Percentiles rank a stretch among this genome's conserved stretches.
phyloP scores from a whole-genome alignment of 2,888 invertebrate species.

The Eledona agricola region DNA sequence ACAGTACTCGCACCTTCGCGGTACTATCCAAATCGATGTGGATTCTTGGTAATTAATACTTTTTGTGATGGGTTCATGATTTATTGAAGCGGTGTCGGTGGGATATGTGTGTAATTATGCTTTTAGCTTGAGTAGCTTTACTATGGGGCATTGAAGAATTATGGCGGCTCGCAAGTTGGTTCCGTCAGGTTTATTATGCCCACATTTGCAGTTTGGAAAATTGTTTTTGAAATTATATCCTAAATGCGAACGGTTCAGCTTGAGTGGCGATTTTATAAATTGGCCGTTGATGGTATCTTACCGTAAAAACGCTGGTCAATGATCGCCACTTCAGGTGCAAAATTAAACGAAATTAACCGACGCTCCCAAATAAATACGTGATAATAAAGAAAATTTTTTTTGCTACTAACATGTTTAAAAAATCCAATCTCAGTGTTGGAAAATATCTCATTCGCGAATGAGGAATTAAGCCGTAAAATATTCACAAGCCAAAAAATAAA shows the following conservation, averaged over 20 bases:
- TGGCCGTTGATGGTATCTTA: conserved; percentile 1
- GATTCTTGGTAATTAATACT: conserved; percentile 25
- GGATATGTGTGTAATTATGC: conserved; percentile 29
- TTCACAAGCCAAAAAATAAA: too few relatives aligned
- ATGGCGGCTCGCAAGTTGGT: conserved; percentile 23
- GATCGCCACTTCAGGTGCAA: too few relatives aligned
- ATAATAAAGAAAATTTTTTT: too few relatives aligned
- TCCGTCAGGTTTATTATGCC: conserved; percentile 35
- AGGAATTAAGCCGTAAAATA: too few relatives aligned
- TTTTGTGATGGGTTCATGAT: conserved; percentile 23
- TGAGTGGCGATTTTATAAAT: conserved; percentile 7
- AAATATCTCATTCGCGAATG: too few relatives aligned
- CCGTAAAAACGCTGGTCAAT: too few relatives aligned
- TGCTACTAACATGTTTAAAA: too few relatives aligned
- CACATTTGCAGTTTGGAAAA: conserved; percentile 27
- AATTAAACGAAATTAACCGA: too few relatives aligned
- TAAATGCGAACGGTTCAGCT: conserved; percentile 11
- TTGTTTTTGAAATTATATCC: conserved; percentile 26
- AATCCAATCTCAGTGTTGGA: too few relatives aligned
- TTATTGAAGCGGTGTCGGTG: conserved; percentile 22
- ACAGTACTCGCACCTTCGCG: conserved; percentile 13
- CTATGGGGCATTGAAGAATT: conserved; percentile 29
- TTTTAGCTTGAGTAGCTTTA: conserved; percentile 25
- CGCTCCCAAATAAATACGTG: too few relatives aligned
- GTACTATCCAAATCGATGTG: too few relatives aligned